Evolutionary conservation across 2,888 invertebrate species (phyloP).

Genomic region (Drosophila mimetica): DNA sequence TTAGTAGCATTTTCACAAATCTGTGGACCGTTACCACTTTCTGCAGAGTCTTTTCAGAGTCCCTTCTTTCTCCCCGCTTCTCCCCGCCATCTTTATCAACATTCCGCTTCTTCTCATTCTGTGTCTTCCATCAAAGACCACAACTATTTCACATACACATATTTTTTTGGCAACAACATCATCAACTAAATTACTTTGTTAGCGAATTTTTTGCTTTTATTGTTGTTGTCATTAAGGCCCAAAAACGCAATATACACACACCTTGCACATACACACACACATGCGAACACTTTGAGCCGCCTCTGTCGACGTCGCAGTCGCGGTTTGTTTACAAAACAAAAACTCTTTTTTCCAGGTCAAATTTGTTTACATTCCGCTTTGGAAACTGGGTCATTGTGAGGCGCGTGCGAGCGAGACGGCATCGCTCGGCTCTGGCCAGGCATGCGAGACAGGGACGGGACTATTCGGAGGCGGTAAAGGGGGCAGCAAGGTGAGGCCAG

Average conservation of each 20-base stretch:
- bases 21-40: conserved; percentile 20
- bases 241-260: conserved; percentile 66
- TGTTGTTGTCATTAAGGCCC: conserved; percentile 60
- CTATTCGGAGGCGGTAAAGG: conserved; percentile 2
- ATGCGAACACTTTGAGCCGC: conserved; percentile 51
- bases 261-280: conserved; percentile 21
- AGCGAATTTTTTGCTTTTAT: conserved; percentile 51
- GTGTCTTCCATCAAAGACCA: conserved; percentile 30
- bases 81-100: neutral
- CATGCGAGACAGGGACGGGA: conserved; percentile 19
- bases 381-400: conserved; percentile 82
- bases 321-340: conserved; percentile 80
- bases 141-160: conserved; percentile 57
- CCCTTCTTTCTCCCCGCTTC: conserved; percentile 1
- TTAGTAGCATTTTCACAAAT: conserved; percentile 12
- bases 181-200: conserved; percentile 66
- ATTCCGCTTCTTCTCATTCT: neutral
- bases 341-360: conserved; percentile 80
- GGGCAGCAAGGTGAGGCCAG: conserved; percentile 31
- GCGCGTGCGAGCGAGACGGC: conserved; percentile 63
- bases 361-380: conserved; percentile 82
- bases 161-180: conserved; percentile 47
- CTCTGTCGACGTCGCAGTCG: conserved; percentile 35
- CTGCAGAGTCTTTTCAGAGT: conserved; percentile 6
- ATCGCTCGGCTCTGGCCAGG: conserved; percentile 12